Percentiles rank a stretch among this genome's conserved stretches.
Evolutionary conservation across 2,888 invertebrate genomes (phyloP).

Genomic region (Drosophila neonasuta): DNA sequence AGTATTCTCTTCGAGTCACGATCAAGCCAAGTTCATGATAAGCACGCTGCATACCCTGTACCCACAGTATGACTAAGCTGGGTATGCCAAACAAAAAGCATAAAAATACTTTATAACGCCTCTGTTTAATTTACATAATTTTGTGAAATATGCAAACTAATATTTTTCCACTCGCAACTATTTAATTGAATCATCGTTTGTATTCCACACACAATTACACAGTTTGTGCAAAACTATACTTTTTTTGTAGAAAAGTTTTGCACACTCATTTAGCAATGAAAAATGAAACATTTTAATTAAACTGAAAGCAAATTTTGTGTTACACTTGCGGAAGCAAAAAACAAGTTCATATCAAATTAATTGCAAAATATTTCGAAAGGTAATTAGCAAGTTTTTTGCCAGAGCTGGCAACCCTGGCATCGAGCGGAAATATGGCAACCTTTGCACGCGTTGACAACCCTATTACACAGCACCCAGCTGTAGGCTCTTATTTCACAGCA

Average conservation of each 20-base stretch:
- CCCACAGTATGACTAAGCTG: neutral
- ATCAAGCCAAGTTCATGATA: constrained; percentile 7
- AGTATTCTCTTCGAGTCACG: too few relatives aligned
- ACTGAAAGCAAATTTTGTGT: neutral
- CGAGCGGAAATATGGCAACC: neutral
- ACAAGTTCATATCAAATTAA: neutral
- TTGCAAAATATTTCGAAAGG: neutral
- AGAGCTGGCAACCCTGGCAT: neutral
- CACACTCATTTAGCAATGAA: neutral
- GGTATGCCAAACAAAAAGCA: too few relatives aligned
- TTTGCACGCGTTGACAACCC: constrained; percentile 12
- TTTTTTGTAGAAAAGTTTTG: neutral
- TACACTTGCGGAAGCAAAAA: neutral
- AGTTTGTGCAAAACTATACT: too few relatives aligned
- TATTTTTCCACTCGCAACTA: too few relatives aligned
- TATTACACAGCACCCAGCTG: neutral
- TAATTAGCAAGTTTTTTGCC: neutral
- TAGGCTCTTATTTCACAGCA: constrained; percentile 3
- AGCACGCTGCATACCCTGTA: neutral
- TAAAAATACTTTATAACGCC: too few relatives aligned
- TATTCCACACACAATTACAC: too few relatives aligned
- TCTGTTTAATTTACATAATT: too few relatives aligned
- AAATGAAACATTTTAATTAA: neutral
- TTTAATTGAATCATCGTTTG: too few relatives aligned
- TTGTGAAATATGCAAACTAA: too few relatives aligned